phyloP scores from a whole-genome alignment of 2,113 vertebrate species.

The Corythornis vintsioides region DNA sequence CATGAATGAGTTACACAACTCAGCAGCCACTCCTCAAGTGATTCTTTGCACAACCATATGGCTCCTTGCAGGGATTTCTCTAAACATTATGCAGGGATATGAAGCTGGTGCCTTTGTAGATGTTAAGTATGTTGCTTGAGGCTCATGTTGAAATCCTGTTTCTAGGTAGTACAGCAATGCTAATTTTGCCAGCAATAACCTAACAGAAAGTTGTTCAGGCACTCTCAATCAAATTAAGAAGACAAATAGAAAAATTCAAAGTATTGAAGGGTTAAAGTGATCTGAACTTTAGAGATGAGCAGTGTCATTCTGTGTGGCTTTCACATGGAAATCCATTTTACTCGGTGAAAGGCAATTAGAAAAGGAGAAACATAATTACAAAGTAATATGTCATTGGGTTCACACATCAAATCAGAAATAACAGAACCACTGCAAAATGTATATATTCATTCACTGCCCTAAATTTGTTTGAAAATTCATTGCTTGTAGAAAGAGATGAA shows the following conservation, averaged over 20 bases:
- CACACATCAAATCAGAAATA: background rate
- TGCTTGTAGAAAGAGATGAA: background rate
- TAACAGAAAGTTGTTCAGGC: conserved; percentile 16
- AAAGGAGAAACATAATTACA: background rate
- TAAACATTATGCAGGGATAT: conserved; percentile 1
- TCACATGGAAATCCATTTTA: background rate
- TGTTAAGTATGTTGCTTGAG: background rate
- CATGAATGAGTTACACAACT: conserved; percentile 17
- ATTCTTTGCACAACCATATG: conserved; percentile 35
- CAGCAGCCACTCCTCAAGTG: background rate
- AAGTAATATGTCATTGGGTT: background rate
- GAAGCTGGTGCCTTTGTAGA: conserved; percentile 15
- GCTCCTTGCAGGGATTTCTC: conserved; percentile 35
- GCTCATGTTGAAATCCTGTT: conserved; percentile 13
- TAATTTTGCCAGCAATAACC: conserved; percentile 7
- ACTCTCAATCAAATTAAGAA: background rate
- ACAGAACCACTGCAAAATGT: background rate
- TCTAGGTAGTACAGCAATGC: background rate
- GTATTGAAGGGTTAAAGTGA: background rate
- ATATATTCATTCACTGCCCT: background rate
- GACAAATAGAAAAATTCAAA: background rate
- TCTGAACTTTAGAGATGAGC: background rate
- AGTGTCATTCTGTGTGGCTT: background rate
- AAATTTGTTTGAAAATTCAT: background rate
- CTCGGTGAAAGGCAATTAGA: background rate